Evolutionary conservation across 2,888 invertebrate genomes (phyloP).

Genomic region (Tholera decimalis): DNA sequence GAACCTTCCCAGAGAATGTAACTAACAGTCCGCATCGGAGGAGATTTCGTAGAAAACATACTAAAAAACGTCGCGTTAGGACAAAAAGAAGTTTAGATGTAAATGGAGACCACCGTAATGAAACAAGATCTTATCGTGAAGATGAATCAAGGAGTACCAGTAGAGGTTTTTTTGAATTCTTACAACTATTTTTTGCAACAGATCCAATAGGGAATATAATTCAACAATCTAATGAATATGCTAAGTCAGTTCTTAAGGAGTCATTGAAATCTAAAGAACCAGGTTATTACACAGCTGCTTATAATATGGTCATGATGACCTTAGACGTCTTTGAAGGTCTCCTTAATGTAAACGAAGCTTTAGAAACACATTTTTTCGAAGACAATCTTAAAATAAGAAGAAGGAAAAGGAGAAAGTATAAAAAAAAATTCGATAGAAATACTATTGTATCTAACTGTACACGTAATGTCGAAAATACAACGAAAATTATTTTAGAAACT

Average conservation of each 20-base stretch:
- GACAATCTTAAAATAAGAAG: conserved; percentile 44
- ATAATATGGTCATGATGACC: conserved; percentile 78
- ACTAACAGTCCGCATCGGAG: conserved; percentile 59
- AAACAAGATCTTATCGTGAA: conserved; percentile 11
- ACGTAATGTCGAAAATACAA: conserved; percentile 10
- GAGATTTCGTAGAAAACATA: conserved; percentile 68
- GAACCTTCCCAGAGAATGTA: conserved; percentile 62
- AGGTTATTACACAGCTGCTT: conserved; percentile 78
- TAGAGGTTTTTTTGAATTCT: conserved; percentile 71
- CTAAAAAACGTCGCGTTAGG: conserved; percentile 71
- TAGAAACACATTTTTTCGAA: conserved; percentile 68
- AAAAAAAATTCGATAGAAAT: conserved; percentile 51
- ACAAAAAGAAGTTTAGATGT: conserved; percentile 70
- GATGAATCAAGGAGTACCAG: conserved; percentile 26
- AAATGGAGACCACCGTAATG: conserved; percentile 12
- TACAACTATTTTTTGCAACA: conserved; percentile 71
- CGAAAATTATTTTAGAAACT: conserved; percentile 7
- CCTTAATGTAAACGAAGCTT: conserved; percentile 74
- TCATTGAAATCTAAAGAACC: conserved; percentile 76
- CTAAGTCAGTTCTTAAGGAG: conserved; percentile 74
- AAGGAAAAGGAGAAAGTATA: conserved; percentile 60
- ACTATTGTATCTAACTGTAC: conserved; percentile 35
- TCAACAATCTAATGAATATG: conserved; percentile 69
- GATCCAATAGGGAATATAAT: conserved; percentile 70
- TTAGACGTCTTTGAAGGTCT: conserved; percentile 82